Evolutionary conservation across 2,888 invertebrate species (phyloP).

Genomic region (Byasa hedistus): DNA sequence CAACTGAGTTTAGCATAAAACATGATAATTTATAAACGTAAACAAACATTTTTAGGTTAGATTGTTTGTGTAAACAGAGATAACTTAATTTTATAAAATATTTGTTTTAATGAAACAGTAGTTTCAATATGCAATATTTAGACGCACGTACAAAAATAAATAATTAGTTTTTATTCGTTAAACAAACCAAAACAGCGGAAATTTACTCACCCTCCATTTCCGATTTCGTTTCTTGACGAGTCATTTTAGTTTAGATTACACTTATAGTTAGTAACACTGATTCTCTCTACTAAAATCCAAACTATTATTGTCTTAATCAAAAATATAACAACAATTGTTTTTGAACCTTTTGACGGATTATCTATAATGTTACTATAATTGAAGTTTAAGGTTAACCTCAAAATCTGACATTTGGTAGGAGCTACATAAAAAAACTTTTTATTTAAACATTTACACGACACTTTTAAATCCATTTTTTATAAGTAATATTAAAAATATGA

Average conservation of each 20-base stretch:
- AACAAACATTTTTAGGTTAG: conserved; percentile 1
- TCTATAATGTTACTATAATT: conserved; percentile 5
- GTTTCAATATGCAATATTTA: too few relatives aligned
- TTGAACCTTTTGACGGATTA: not conserved
- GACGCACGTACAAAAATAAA: not conserved
- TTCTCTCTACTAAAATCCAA: conserved; percentile 2
- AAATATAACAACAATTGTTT: not conserved
- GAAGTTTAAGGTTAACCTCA: not conserved
- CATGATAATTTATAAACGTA: not conserved
- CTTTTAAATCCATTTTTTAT: too few relatives aligned
- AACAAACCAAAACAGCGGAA: conserved; percentile 6
- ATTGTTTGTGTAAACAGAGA: not conserved
- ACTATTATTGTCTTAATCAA: too few relatives aligned
- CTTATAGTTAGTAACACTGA: conserved; percentile 1
- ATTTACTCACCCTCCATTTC: conserved; percentile 48
- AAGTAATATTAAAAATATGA: too few relatives aligned
- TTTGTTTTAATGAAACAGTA: too few relatives aligned
- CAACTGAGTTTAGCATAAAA: too few relatives aligned
- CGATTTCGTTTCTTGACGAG: conserved; percentile 40
- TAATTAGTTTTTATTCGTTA: not conserved
- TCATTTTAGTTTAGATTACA: conserved; percentile 37
- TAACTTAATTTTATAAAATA: too few relatives aligned
- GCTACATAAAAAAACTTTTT: too few relatives aligned
- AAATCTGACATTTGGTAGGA: too few relatives aligned
- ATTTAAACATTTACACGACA: too few relatives aligned